Base-by-base conservation (phyloP, 2,797 vertebrate species). In the Prunella strophiata region DNA sequence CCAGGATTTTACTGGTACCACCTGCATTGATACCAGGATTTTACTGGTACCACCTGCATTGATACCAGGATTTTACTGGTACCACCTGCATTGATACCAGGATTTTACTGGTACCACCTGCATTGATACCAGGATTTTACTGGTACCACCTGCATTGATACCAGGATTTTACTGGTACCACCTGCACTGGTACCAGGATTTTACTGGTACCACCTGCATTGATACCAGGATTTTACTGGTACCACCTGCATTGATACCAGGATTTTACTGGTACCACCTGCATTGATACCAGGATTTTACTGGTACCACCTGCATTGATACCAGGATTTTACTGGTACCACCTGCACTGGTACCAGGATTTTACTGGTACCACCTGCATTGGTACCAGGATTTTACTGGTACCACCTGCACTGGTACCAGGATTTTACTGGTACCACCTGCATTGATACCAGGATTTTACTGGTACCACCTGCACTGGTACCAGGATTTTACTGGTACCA, bases 21-120 rank as follows among this genome's bases (percentile, higher is more conserved):
- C 7, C 4, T 52, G 13, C 3, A 29, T 1, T 29, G 42, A 2
- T 7, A 16, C 26, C 45, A 36, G 25, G 2, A 1, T 10, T 48
- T 12, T 15, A 9, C 55, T 70, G 78, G 54, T 3, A 7, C 63
- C 38, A 29, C 4, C 2, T 43, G 2, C 3, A 43, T 7, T 16
- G 9, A 3, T 18, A 32, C 11, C 48, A 70, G 48, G 2, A 1
- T 1, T 26, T 5, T 2, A 50, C n/a, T 50, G 32, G 63, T 10
- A 27, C 51, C 18, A 2, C 13, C 7, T 73, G 40, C 4, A 17
- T 26, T 30, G 42, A 2, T 9, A 38, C 27, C 43, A 50, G 22
- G 5, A 2, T 10, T n/a, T 4, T 1, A 40, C 45, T 57, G 48
- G 43, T 10, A 45, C 43, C 43, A 20, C 20, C 25, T 50, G 13